A percentile compares a stretch with the other conserved stretches of the same genome.
Evolutionary conservation across 2,888 invertebrate genomes (phyloP).

Genomic region (Helobdella robusta): DNA sequence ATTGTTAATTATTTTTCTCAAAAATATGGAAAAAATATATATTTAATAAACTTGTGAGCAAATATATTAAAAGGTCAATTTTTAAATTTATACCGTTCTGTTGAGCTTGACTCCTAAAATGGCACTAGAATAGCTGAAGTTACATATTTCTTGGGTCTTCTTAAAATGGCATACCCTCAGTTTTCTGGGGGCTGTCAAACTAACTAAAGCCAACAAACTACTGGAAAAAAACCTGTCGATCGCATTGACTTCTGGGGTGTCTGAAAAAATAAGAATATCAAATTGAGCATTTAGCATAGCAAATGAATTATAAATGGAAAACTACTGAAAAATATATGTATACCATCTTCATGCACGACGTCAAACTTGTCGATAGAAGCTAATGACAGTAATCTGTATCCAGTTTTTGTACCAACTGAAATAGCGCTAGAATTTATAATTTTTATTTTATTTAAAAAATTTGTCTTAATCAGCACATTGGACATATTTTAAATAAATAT

Average conservation of each 20-base stretch:
- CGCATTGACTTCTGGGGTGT: constrained; percentile 60
- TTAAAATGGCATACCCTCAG: constrained; percentile 93
- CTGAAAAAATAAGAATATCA: constrained; percentile 38
- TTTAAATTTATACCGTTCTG: constrained; percentile 61
- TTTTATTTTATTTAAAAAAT: not conserved
- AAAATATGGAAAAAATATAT: too few relatives aligned
- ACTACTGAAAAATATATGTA: constrained; percentile 31
- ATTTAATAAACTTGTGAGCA: too few relatives aligned
- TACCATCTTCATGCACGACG: constrained; percentile 76
- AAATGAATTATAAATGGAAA: not conserved
- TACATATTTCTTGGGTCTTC: constrained; percentile 93
- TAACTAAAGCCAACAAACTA: constrained; percentile 88
- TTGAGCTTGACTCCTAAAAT: constrained; percentile 90
- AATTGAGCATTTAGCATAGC: not conserved
- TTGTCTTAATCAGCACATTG: not conserved
- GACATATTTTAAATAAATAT: not conserved
- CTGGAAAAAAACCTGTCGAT: constrained; percentile 94
- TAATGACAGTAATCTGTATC: constrained; percentile 79
- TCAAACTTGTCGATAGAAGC: constrained; percentile 69
- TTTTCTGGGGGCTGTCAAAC: constrained; percentile 76
- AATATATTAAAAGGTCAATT: too few relatives aligned
- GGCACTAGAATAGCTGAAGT: constrained; percentile 87
- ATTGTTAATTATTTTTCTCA: too few relatives aligned
- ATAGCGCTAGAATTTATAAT: constrained; percentile 57
- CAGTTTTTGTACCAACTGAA: constrained; percentile 80